Percentiles rank a stretch among this genome's conserved stretches.
Evolutionary conservation across 2,888 invertebrate genomes (phyloP).

Genomic region (Nineta flava): DNA sequence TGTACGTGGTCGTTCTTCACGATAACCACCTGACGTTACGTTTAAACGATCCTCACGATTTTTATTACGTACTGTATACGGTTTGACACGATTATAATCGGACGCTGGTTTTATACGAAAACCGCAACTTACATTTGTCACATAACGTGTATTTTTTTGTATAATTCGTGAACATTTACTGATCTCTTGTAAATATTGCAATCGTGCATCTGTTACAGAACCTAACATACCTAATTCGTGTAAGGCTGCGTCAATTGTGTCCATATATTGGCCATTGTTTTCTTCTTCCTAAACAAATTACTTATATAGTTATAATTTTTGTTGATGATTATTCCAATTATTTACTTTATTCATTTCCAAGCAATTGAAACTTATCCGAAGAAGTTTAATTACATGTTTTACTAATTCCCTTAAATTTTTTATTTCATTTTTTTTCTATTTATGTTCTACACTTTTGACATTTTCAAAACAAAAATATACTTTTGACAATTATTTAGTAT

Average conservation of each 20-base stretch:
- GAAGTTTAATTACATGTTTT: too few relatives aligned
- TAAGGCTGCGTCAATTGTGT: constrained; percentile 39
- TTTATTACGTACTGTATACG: constrained; percentile 37
- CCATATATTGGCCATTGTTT: constrained; percentile 17
- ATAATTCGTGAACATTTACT: constrained; percentile 21
- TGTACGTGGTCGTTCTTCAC: constrained; percentile 36
- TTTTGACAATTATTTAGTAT: too few relatives aligned
- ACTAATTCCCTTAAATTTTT: too few relatives aligned
- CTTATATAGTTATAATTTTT: too few relatives aligned
- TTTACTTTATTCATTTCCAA: too few relatives aligned
- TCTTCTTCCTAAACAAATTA: too few relatives aligned
- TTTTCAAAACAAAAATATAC: too few relatives aligned
- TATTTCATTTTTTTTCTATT: too few relatives aligned
- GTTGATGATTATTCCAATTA: too few relatives aligned
- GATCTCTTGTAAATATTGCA: constrained; percentile 38
- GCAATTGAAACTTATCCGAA: too few relatives aligned
- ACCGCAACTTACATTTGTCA: constrained; percentile 44
- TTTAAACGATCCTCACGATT: constrained; percentile 21
- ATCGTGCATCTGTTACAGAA: constrained; percentile 37
- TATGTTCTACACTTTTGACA: too few relatives aligned
- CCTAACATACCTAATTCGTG: constrained; percentile 45
- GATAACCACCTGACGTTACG: background rate
- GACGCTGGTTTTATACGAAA: constrained; percentile 37
- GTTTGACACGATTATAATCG: constrained; percentile 36
- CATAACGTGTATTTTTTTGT: constrained; percentile 40